A percentile compares a stretch with the other conserved stretches of the same genome.
phyloP scores from a whole-genome alignment of 1,140 invertebrate genomes.

The Heliothis subflexa region DNA sequence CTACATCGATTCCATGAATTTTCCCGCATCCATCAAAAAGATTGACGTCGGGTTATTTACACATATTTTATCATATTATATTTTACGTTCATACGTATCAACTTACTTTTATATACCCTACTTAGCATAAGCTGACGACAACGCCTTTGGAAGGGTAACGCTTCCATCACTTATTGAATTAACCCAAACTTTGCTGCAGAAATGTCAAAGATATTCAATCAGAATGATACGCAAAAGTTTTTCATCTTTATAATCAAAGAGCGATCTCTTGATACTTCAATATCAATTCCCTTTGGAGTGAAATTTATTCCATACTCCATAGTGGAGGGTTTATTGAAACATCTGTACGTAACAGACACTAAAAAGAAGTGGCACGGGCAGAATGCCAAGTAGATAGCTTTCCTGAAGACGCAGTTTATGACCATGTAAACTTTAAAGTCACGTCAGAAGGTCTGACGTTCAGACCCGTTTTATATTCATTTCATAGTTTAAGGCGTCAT shows the following conservation, averaged over 20 bases:
- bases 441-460: not conserved
- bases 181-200: not conserved
- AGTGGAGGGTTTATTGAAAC: conserved; percentile 37
- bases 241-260: conserved; percentile 12
- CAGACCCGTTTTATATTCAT: not conserved
- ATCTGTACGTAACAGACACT: conserved; percentile 24
- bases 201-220: not conserved
- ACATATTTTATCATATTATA: conserved; percentile 16
- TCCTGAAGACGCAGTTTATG: conserved; percentile 3
- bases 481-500: not conserved
- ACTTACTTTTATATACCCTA: not conserved
- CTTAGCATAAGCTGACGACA: too few species aligned
- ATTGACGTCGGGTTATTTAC: conserved; percentile 3
- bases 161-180: not conserved
- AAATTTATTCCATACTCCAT: not conserved
- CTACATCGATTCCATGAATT: not conserved
- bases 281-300: not conserved
- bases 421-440: conserved; percentile 14
- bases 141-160: not conserved
- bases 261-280: not conserved
- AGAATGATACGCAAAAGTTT: not conserved
- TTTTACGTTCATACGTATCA: not conserved
- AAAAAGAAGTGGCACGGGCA: not conserved
- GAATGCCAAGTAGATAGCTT: conserved; percentile 22
- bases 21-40: conserved; percentile 6